Evolutionary conservation across 1,140 invertebrate genomes (phyloP).

Genomic region (Macrocentrus cingulum): DNA sequence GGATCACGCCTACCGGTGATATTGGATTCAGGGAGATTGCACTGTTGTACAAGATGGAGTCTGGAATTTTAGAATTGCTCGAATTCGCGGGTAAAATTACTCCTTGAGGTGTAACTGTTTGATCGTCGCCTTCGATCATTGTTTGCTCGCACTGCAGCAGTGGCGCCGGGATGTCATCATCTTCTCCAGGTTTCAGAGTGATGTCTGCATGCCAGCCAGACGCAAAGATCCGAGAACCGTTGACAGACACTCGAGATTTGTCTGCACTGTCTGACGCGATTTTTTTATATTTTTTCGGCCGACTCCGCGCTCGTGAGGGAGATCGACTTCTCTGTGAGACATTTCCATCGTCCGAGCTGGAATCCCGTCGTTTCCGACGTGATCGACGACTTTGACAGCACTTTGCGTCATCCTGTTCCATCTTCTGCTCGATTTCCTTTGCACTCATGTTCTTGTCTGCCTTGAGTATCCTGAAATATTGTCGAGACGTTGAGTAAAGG

Average conservation of each 20-base stretch:
- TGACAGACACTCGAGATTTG: background rate
- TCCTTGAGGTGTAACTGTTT: slow-evolving; percentile 7
- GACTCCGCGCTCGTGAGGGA: background rate
- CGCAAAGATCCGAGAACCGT: too few species aligned
- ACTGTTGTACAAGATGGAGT: slow-evolving; percentile 25
- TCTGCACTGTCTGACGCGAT: slow-evolving; percentile 6
- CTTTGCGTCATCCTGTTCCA: slow-evolving; percentile 49
- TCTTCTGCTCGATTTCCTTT: slow-evolving; percentile 44
- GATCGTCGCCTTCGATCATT: slow-evolving; percentile 44
- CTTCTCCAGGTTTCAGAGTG: slow-evolving; percentile 14
- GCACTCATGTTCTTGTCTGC: slow-evolving; percentile 35
- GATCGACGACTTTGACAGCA: slow-evolving; percentile 38
- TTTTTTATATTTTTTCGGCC: background rate
- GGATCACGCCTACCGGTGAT: slow-evolving; percentile 36
- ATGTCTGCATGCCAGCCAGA: too few species aligned
- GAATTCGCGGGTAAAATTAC: background rate
- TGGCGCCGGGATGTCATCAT: slow-evolving; percentile 30
- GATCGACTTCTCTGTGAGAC: background rate
- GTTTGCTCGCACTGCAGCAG: slow-evolving; percentile 44
- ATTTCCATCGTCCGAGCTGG: slow-evolving; percentile 48
- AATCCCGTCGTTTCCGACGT: slow-evolving; percentile 21
- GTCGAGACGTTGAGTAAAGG: background rate
- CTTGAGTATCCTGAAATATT: slow-evolving; percentile 43
- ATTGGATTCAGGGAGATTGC: slow-evolving; percentile 33
- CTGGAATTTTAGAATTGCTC: slow-evolving; percentile 2